phyloP scores from a whole-genome alignment of 2,888 invertebrate genomes.

The Aphidoletes aphidimyza region DNA sequence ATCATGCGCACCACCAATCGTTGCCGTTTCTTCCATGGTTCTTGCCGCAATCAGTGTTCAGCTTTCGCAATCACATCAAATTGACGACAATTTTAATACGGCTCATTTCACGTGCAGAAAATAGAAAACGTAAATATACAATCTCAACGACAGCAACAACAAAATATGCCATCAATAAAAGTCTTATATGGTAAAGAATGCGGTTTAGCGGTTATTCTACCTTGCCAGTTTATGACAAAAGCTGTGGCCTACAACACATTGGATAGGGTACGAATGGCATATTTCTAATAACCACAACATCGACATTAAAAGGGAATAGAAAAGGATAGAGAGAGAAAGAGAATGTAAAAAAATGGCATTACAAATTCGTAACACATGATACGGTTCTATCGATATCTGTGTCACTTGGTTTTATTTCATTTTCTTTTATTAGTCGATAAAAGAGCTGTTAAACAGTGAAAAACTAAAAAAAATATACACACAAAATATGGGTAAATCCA shows the following conservation, averaged over 20 bases:
- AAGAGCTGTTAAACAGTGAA: background rate
- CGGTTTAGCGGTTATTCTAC: slow-evolving; percentile 35
- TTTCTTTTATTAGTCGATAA: slow-evolving; percentile 7
- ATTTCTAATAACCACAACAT: slow-evolving; percentile 7
- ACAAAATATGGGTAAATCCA: slow-evolving; percentile 18
- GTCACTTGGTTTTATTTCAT: slow-evolving; percentile 45
- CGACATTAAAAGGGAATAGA: background rate
- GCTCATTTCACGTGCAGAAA: slow-evolving; percentile 24
- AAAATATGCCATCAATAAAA: background rate
- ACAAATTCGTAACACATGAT: slow-evolving; percentile 37
- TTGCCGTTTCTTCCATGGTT: background rate
- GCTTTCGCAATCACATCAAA: background rate
- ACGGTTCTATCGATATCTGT: slow-evolving; percentile 46
- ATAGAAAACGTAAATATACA: background rate
- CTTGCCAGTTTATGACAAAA: slow-evolving; percentile 19
- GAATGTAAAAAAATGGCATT: background rate
- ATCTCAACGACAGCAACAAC: background rate
- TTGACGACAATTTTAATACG: slow-evolving; percentile 34
- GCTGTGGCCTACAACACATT: too few relatives aligned
- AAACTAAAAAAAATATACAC: too few relatives aligned
- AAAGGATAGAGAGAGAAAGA: background rate
- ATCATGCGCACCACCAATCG: background rate
- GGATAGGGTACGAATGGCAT: background rate
- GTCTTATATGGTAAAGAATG: slow-evolving; percentile 40
- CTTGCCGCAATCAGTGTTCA: background rate